Base-by-base conservation (phyloP, 2,797 vertebrate species). In the Botia almorhae region DNA sequence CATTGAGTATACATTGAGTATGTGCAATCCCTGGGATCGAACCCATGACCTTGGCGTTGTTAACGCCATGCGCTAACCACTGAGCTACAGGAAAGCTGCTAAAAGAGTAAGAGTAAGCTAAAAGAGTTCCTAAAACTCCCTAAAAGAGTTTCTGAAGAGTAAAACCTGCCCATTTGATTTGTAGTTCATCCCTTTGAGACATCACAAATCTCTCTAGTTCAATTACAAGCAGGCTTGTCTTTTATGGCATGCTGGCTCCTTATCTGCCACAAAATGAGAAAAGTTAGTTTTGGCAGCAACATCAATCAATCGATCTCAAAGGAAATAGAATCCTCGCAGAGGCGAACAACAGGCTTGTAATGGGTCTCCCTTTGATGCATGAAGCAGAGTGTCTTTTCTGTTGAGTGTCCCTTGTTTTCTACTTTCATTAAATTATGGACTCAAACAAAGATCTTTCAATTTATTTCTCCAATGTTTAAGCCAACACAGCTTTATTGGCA, bases 271-370 rank as follows among this genome's bases (percentile, higher is more conserved):
- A 67, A 73, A 80, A 73, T 80, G 33, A 72, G 78, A 80, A 55
- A 48, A 64, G 69, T 56, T 65, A 78, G 19, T 56, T 69, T 73
- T 56, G 33, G 50, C 61, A 65, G 69, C 21, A 56, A 51, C 50
- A 65, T 80, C 69, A 80, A 73, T 73, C 61, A 61, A 80, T 43
- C 65, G 69, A 73, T 80, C 78, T 65, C 78, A 73, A 72, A 80
- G 78, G 60, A 72, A 73, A 80, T 80, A 36, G 69, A 73, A 67
- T 73, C 50, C 67, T 73, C 55, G 50, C 69, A 65, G 78, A 46
- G 69, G 23, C 19, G 12, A 46, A 7, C 61, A 80, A 65, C 60
- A 80, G 43, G 43, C 48, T 61, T 64, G 69, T 56, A 55, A 76
- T 55, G n/a, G 21, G 43, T 70, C 67, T 71, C 64, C 51, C 55